phyloP scores from a whole-genome alignment of 1,140 invertebrate genomes.

The Zophobas morio region DNA sequence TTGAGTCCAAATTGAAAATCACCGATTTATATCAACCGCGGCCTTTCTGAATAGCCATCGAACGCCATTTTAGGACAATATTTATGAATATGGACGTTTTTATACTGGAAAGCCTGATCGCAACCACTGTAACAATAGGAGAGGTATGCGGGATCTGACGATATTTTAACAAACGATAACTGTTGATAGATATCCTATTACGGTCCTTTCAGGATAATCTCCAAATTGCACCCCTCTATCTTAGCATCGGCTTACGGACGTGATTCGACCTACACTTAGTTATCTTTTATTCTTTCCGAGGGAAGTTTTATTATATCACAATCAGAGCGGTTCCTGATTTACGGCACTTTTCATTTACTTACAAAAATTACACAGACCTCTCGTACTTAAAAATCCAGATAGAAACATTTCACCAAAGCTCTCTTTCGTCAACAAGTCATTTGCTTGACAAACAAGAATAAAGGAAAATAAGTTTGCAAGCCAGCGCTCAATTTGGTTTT shows the following conservation, averaged over 20 bases:
- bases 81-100: constrained; percentile 46
- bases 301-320: constrained; percentile 39
- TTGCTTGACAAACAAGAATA: constrained; percentile 35
- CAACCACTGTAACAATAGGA: constrained; percentile 39
- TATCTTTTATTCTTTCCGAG: constrained; percentile 40
- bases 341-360: constrained; percentile 15
- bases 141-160: constrained; percentile 44
- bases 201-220: constrained; percentile 45
- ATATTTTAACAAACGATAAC: constrained; percentile 49
- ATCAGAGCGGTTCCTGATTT: constrained; percentile 31
- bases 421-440: constrained; percentile 27
- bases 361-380: constrained; percentile 4
- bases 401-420: constrained; percentile 18
- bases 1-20: constrained; percentile 47
- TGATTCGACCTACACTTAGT: constrained; percentile 43
- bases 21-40: constrained; percentile 45
- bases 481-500: constrained; percentile 32
- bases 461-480: constrained; percentile 28
- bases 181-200: constrained; percentile 49
- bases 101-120: constrained; percentile 31
- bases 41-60: constrained; percentile 41
- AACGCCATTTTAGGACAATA: constrained; percentile 43
- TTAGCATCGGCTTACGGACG: constrained; percentile 45
- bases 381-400: constrained; percentile 17
- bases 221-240: constrained; percentile 46